These are phyloP conservation scores for Ostrea denselamellosa DNA, from an alignment of 1,140 invertebrate genomes.

Conservation along the genomic window DNA sequence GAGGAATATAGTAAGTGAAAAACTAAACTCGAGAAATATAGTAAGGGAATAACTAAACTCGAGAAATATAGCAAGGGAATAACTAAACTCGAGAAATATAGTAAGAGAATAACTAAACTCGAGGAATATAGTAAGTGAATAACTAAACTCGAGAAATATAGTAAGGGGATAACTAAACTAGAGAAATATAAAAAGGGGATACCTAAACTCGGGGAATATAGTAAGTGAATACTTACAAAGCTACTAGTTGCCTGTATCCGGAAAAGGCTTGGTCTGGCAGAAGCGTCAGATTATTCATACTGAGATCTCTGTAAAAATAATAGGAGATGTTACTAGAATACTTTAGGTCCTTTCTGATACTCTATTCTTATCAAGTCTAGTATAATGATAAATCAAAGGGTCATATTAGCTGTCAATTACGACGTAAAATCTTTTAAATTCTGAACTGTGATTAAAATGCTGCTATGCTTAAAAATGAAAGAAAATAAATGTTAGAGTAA, in stretches of 20 bases:
- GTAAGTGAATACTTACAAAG: conserved; percentile 65
- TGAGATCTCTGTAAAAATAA: conserved; percentile 65
- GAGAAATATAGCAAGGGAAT: neutral
- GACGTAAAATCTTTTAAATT: too few species aligned
- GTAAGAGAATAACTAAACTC: conserved; percentile 34
- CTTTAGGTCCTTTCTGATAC: too few species aligned
- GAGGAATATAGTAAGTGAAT: neutral
- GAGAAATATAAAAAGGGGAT: neutral
- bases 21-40: neutral
- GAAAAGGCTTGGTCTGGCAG: conserved; percentile 64
- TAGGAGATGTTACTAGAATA: neutral
- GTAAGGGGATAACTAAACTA: conserved; percentile 29
- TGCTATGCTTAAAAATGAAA: too few species aligned
- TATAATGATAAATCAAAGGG: too few species aligned
- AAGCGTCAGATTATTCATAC: conserved; percentile 66
- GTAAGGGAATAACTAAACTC: conserved; percentile 34
- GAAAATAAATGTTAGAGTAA: too few species aligned
- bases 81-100: conserved; percentile 16
- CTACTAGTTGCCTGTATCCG: conserved; percentile 53
- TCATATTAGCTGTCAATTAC: neutral
- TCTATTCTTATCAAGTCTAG: too few species aligned
- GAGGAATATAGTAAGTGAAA: neutral
- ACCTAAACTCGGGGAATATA: conserved; percentile 37
- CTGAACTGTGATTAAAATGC: too few species aligned
- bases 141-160: conserved; percentile 16